These are phyloP conservation scores for Monomorium pharaonis DNA, from an alignment of 1,140 invertebrate genomes.

Conservation along the genomic window DNA sequence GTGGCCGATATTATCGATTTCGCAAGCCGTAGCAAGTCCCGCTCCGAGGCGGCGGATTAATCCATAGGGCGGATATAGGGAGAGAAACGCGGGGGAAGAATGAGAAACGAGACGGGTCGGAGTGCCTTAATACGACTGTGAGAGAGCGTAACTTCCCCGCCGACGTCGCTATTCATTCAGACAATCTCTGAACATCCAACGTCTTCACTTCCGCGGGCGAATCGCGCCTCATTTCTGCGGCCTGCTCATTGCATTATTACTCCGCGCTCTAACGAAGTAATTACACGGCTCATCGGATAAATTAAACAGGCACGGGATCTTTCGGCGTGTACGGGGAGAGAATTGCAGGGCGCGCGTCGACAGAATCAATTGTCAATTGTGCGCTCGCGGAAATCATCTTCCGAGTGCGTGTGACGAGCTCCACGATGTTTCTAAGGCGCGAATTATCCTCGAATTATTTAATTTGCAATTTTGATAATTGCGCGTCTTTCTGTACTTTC, in stretches of 20 bases:
- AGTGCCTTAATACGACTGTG: conserved; percentile 3
- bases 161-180: conserved; percentile 37
- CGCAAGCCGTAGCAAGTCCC: conserved; percentile 36
- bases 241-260: conserved; percentile 41
- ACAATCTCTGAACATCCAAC: conserved; percentile 23
- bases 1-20: conserved; percentile 49
- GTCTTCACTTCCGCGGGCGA: conserved; percentile 33
- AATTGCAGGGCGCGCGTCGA: neutral
- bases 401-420: conserved; percentile 1
- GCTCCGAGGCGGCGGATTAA: conserved; percentile 39
- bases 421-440: too few relatives aligned
- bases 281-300: conserved; percentile 27
- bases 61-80: neutral
- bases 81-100: neutral
- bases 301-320: conserved; percentile 40
- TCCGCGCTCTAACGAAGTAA: conserved; percentile 19
- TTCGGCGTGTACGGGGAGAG: neutral
- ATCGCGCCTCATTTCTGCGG: neutral
- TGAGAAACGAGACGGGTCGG: neutral
- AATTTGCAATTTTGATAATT: neutral
- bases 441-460: neutral
- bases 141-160: conserved; percentile 25
- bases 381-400: conserved; percentile 7
- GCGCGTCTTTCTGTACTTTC: neutral
- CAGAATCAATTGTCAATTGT: conserved; percentile 19